phyloP scores from a whole-genome alignment of 92 coral and sea anemone species.

The Virgularia gustaviana region DNA sequence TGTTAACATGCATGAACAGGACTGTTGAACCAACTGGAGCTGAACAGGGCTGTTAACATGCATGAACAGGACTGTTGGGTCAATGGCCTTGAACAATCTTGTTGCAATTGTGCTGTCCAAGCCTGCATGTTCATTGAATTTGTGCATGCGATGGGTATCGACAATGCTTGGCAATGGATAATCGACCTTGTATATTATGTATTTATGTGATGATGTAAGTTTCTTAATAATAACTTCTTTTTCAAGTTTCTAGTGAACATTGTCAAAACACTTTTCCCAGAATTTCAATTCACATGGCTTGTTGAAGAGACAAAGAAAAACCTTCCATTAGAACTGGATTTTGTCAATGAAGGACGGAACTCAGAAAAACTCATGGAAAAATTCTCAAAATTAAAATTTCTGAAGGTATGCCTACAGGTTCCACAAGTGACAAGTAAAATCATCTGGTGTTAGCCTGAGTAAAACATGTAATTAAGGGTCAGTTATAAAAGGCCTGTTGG shows the following conservation, averaged over 20 bases:
- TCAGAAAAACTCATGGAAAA: constrained; percentile 75
- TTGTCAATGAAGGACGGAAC: constrained; percentile 81
- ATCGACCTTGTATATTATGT: background rate
- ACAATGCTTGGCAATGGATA: background rate
- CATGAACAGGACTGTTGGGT: too few relatives aligned
- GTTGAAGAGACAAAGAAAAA: constrained; percentile 93
- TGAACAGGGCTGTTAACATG: too few relatives aligned
- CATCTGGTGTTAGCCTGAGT: too few relatives aligned
- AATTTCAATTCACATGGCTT: constrained; percentile 86
- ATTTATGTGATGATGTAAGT: background rate
- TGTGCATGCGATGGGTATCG: too few relatives aligned
- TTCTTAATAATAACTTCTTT: background rate
- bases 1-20: background rate
- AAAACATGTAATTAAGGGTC: too few relatives aligned
- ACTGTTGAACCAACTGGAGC: too few relatives aligned
- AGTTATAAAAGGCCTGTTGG: too few relatives aligned
- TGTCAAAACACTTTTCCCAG: constrained; percentile 86
- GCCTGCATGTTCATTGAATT: too few relatives aligned
- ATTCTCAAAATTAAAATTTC: constrained; percentile 63
- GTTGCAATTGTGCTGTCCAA: too few relatives aligned
- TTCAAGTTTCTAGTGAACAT: constrained; percentile 67
- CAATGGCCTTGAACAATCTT: too few relatives aligned
- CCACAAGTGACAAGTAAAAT: background rate
- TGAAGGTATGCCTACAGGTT: constrained; percentile 59
- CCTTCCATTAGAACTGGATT: constrained; percentile 91